These are phyloP conservation scores for Halocynthia roretzi DNA, from an alignment of 23 tunicate genomes.

Conservation along the genomic window DNA sequence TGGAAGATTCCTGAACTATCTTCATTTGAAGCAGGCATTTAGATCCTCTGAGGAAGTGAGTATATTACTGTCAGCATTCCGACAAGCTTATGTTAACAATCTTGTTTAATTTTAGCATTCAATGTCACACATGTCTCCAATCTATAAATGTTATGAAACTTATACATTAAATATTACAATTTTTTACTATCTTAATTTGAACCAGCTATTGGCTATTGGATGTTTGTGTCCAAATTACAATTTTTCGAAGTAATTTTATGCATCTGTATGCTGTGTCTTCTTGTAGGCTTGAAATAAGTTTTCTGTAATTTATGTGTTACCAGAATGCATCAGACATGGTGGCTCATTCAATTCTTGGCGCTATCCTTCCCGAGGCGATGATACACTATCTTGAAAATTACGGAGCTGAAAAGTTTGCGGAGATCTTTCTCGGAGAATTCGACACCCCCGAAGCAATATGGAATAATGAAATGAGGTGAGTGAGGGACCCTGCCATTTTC, in stretches of 20 bases:
- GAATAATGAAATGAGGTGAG: slow-evolving; percentile 95
- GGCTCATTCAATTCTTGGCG: slow-evolving; percentile 76
- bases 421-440: slow-evolving; percentile 97
- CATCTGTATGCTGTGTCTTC: neutral
- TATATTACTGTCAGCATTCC: too few relatives aligned
- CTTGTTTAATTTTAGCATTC: too few relatives aligned
- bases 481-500: too few relatives aligned
- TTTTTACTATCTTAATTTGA: too few relatives aligned
- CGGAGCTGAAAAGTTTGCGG: slow-evolving; percentile 91
- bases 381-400: slow-evolving; percentile 97
- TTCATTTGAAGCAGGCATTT: slow-evolving; percentile 88
- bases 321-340: slow-evolving; percentile 69
- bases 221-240: too few relatives aligned
- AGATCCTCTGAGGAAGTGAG: slow-evolving; percentile 43
- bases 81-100: too few relatives aligned
- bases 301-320: neutral
- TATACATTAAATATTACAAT: too few relatives aligned
- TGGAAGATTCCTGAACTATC: slow-evolving; percentile 79
- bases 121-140: too few relatives aligned
- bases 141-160: too few relatives aligned
- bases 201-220: too few relatives aligned
- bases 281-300: neutral
- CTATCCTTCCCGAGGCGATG: slow-evolving; percentile 96
- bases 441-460: slow-evolving; percentile 99
- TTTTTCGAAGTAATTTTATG: too few relatives aligned